Base-by-base conservation (phyloP, 2,888 invertebrate species). In the Limenitis arthemis region DNA sequence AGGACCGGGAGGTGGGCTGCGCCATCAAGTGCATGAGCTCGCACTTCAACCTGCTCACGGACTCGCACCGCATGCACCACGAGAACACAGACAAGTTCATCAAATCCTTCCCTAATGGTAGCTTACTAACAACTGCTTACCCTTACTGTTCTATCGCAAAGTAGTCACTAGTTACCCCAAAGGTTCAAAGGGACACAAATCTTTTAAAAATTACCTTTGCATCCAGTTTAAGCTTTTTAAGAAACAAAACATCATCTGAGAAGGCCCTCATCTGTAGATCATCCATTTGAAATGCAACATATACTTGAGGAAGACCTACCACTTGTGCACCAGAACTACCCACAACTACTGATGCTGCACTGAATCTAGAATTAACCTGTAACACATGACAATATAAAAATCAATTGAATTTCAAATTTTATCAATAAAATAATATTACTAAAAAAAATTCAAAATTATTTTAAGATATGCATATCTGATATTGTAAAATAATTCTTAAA, bases 241-340 rank as follows among this genome's bases (percentile, higher is more conserved):
- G 87, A 74, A 72, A 72, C 8, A 77, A 46, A 39, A 83, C 56
- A 58, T 88, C 89, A 55, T 90, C 89, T 44, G 80, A 82, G 1
- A 88, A 88, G 7, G 90, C 89, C 44, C 87, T 78, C 58, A 93
- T 79, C 66, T 89, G 88, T 53, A 91, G 82, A 66, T 90, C 90
- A 51, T 90, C 89, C 64, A 91, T 77, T 61, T 89, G 88, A 62
- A 91, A 83, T 47, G 90, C 91, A 47, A 91, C 88, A 59, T 89
- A 88, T 57, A 91, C 80, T 54, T 89, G 89, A 6, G 90, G 89
- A 42, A 88, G 72, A 32, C 80, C 76, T 1, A 58, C 47, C 48
- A 64, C 64, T 33, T 69, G 72, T 1, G 57, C 56, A 0, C 73
- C 73, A 0, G 48, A 32, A 0, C 66, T 72, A 9, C 73, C 70